Evolutionary conservation across 2,113 vertebrate genomes (phyloP).

Genomic region (Oncorhynchus gorbuscha): DNA sequence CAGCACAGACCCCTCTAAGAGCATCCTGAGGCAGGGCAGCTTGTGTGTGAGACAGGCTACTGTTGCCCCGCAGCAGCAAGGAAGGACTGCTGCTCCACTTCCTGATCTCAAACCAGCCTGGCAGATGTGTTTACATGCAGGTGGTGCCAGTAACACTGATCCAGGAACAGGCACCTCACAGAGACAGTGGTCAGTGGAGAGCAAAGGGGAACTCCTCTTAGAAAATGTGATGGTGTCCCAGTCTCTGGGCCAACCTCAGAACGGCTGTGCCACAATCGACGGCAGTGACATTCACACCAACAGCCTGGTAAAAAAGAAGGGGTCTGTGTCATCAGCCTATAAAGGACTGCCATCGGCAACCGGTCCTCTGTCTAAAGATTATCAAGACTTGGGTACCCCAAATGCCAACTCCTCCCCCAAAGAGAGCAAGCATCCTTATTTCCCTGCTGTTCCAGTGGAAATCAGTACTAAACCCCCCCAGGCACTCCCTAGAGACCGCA

Average conservation of each 20-base stretch:
- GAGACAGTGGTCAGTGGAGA: slow-evolving; percentile 73
- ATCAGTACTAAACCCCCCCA: slow-evolving; percentile 56
- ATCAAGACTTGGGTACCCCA: slow-evolving; percentile 64
- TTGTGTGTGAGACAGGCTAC: slow-evolving; percentile 76
- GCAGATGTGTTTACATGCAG: slow-evolving; percentile 60
- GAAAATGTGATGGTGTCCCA: slow-evolving; percentile 43
- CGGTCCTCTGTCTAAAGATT: slow-evolving; percentile 46
- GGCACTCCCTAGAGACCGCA: slow-evolving; percentile 53
- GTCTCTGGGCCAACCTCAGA: slow-evolving; percentile 6
- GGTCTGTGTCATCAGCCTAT: slow-evolving; percentile 15
- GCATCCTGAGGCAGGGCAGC: slow-evolving; percentile 82
- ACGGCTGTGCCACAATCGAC: background rate
- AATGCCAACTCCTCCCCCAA: slow-evolving; percentile 59
- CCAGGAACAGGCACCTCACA: slow-evolving; percentile 63
- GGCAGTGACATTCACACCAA: slow-evolving; percentile 54
- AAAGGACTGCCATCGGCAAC: slow-evolving; percentile 43
- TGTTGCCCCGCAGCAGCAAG: slow-evolving; percentile 47
- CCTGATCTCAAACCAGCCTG: slow-evolving; percentile 71
- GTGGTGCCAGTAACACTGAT: slow-evolving; percentile 53
- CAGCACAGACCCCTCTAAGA: slow-evolving; percentile 83
- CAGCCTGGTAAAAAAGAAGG: slow-evolving; percentile 55
- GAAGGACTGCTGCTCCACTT: background rate
- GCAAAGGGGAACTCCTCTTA: slow-evolving; percentile 60
- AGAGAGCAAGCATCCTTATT: slow-evolving; percentile 54
- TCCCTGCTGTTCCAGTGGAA: slow-evolving; percentile 47